Conservation (phyloP, 2,797 vertebrate genomes). For the Sciaenops ocellatus region DNA sequence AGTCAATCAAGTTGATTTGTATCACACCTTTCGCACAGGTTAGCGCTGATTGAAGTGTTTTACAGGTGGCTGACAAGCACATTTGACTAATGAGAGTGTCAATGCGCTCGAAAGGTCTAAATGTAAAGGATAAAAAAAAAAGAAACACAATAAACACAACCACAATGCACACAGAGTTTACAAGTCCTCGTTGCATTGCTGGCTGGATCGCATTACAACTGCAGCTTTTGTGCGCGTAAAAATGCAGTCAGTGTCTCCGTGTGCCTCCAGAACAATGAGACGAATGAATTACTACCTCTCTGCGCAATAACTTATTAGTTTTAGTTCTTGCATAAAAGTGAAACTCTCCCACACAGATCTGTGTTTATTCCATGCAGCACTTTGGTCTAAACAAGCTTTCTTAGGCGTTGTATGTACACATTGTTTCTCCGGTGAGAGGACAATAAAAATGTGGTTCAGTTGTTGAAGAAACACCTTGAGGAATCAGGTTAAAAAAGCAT, state of each 20-base stretch:
- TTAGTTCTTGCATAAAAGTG: background rate
- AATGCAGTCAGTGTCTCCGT: conserved; percentile 7
- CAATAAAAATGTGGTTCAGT: background rate
- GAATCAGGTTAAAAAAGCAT: background rate
- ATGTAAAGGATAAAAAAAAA: background rate
- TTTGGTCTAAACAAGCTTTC: background rate
- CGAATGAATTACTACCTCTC: background rate
- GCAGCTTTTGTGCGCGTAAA: conserved; percentile 5
- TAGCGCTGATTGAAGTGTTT: background rate
- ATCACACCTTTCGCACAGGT: background rate
- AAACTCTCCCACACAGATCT: background rate
- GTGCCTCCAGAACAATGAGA: conserved; percentile 10
- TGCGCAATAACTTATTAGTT: background rate
- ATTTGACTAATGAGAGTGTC: background rate
- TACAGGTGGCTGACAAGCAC: background rate
- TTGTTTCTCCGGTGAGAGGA: background rate
- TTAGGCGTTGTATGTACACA: background rate
- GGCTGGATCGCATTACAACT: conserved; percentile 4
- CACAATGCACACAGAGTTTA: background rate
- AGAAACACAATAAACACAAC: background rate
- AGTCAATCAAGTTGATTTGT: background rate
- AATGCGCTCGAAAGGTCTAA: background rate
- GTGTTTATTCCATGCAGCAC: background rate
- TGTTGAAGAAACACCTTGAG: background rate
- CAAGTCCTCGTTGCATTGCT: background rate